Base-by-base conservation (phyloP, 2,113 vertebrate species). In the Gavialis gangeticus region DNA sequence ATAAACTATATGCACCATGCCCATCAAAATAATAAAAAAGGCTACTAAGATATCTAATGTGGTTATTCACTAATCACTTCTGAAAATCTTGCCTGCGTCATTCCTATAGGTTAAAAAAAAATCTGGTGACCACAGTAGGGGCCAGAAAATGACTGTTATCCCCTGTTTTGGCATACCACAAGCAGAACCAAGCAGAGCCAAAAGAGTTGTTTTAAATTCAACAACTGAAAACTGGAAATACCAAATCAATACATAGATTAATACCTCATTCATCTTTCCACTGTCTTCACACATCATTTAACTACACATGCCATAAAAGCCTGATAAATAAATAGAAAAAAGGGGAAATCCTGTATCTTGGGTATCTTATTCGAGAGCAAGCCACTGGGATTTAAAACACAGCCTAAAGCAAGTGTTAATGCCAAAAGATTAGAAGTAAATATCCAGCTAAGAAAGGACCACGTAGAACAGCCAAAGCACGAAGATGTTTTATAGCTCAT, bases 401-500 rank as follows among this genome's bases (percentile, higher is more conserved):
- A 94, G 37, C n/a, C 88, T 87, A 75, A 75, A 96, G 63, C 73
- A 91, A 59, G 30, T 93, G 17, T 81, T 91, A 87, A 85, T 60
- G 63, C 25, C 75, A 67, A 4, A 76, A 37, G 56, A 84, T 75
- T 83, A 75, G 55, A 80, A 90, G 58, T 2, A 96, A 96, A 93
- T 63, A 88, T 0, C 2, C 60, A 92, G 30, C n/a, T 90, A 83
- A 91, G 79, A n/a, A 95, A 57, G 13, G 16, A 6, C 59, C 75
- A 15, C 0, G 30, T 57, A 90, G 77, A 66, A 56, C 21, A 96
- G 67, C 19, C 75, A 90, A 90, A 92, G 25, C 34, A 86, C 94
- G 82, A 86, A 94, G 34, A 87, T 67, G 79, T 86, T 92, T 89
- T 93, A 63, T 79, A 97, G 64, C 16, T 95, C 96, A 95, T 96